A percentile compares a stretch with the other conserved stretches of the same genome.
These are phyloP conservation scores for Syncerus caffer DNA, from an alignment of 2,797 vertebrate species.

Conservation along the genomic window DNA sequence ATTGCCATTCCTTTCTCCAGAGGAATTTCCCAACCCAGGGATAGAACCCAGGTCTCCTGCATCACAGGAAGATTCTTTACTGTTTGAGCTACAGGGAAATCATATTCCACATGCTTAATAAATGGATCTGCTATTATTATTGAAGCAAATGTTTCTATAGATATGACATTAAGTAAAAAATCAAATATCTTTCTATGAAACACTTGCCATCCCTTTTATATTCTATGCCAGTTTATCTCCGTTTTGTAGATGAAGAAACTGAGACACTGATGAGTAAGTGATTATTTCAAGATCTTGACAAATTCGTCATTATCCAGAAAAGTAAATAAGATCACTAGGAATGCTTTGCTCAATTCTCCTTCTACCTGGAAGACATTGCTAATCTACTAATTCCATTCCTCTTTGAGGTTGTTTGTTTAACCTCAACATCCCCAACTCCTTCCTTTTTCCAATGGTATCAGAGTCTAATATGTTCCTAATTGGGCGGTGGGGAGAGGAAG, in stretches of 20 bases:
- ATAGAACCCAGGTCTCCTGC: background rate
- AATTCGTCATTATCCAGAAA: background rate
- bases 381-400: background rate
- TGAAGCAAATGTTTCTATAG: background rate
- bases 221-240: background rate
- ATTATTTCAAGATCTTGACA: background rate
- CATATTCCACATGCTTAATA: background rate
- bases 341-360: background rate
- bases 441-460: background rate
- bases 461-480: background rate
- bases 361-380: background rate
- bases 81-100: background rate
- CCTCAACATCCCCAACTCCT: background rate
- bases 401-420: background rate
- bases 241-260: conserved; percentile 18
- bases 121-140: background rate
- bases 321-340: background rate
- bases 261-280: background rate
- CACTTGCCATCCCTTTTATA: background rate
- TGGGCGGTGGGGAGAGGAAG: background rate
- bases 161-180: background rate
- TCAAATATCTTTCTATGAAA: background rate
- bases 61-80: background rate
- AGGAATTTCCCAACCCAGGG: background rate
- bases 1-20: background rate